A percentile compares a stretch with the other conserved stretches of the same genome.
Conservation (phyloP, 2,797 vertebrate species). For the Picus viridis region DNA sequence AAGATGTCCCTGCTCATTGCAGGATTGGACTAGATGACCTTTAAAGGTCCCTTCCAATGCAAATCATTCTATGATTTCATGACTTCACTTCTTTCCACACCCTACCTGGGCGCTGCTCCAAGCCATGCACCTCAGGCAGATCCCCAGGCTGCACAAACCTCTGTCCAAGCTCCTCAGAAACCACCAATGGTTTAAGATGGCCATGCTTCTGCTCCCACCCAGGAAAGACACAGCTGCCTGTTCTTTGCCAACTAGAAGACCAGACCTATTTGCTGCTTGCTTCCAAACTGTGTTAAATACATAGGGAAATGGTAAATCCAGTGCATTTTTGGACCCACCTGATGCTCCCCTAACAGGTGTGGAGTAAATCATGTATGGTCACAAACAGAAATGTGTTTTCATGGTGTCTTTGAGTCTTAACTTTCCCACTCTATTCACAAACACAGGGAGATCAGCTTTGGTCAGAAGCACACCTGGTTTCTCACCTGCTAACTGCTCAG, state of each 20-base stretch:
- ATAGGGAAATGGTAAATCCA: not conserved
- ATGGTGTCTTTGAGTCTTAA: not conserved
- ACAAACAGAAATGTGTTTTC: not conserved
- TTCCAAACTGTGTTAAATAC: not conserved
- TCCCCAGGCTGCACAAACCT: not conserved
- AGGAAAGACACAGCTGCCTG: not conserved
- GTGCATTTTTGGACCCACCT: not conserved
- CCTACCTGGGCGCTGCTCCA: not conserved
- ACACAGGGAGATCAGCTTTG: accelerated
- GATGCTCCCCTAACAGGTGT: accelerated
- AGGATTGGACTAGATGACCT: not conserved
- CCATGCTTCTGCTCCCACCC: not conserved
- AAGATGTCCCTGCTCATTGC: not conserved
- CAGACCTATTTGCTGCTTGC: not conserved
- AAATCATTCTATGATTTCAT: not conserved
- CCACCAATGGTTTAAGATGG: not conserved
- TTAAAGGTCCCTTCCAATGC: not conserved
- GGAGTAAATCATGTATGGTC: accelerated
- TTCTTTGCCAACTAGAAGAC: not conserved
- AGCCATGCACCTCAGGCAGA: not conserved
- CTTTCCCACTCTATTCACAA: not conserved
- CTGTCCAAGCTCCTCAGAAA: not conserved
- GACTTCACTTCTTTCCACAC: not conserved
- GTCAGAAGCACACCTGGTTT: not conserved
- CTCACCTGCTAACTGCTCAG: not conserved